A percentile compares a stretch with the other conserved stretches of the same genome.
Conservation (phyloP, 2,888 invertebrate genomes). For the Galerucella nymphaeae region DNA sequence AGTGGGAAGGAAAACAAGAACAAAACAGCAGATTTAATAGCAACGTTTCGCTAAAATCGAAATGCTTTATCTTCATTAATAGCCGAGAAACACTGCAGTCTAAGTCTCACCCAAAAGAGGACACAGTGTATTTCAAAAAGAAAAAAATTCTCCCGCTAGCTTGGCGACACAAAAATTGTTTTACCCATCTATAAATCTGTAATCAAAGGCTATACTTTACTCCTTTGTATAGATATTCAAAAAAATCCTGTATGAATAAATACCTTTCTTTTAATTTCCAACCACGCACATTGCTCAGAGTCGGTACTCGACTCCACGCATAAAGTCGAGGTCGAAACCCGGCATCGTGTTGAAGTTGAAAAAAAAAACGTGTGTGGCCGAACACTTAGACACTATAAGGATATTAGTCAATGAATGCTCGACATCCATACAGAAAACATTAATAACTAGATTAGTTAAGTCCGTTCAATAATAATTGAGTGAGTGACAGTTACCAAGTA, state of each 20-base stretch:
- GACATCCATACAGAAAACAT: slow-evolving; percentile 33
- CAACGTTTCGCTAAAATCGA: too few relatives aligned
- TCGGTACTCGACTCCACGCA: slow-evolving; percentile 1
- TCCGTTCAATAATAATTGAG: slow-evolving; percentile 26
- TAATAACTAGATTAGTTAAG: slow-evolving; percentile 37
- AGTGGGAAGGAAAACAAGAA: too few relatives aligned
- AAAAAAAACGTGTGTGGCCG: slow-evolving; percentile 29
- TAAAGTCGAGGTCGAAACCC: background rate
- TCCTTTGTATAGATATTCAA: slow-evolving; percentile 27
- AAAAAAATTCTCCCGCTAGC: background rate
- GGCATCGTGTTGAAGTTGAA: slow-evolving; percentile 5
- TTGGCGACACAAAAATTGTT: slow-evolving; percentile 12
- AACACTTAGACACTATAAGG: slow-evolving; percentile 5
- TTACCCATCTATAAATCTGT: slow-evolving; percentile 24
- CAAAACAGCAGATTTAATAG: too few relatives aligned
- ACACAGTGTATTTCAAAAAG: background rate
- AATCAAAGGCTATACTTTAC: slow-evolving; percentile 30
- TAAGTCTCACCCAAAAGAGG: too few relatives aligned
- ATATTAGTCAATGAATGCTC: slow-evolving; percentile 29
- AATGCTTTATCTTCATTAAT: background rate
- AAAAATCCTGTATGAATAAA: slow-evolving; percentile 29
- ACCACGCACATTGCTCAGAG: slow-evolving; percentile 27
- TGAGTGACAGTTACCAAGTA: background rate
- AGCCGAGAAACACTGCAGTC: too few relatives aligned
- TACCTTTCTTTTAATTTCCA: slow-evolving; percentile 30